Base-by-base conservation (phyloP, 1,140 invertebrate genomes). In the Bombyx mandarina region DNA sequence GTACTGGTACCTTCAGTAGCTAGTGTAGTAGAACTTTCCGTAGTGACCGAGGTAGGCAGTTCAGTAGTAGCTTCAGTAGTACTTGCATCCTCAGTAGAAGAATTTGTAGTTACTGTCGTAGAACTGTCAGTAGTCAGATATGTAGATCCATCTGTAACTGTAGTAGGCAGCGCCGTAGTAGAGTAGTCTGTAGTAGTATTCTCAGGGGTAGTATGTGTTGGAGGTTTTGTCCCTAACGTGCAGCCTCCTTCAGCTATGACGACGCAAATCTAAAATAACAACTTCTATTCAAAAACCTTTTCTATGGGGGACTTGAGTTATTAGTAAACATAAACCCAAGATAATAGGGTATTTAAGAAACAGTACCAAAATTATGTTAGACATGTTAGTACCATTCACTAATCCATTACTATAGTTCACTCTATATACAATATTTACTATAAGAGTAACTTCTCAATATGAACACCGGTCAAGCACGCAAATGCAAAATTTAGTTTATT, bases 161-260 rank as follows among this genome's bases (percentile, higher is more conserved):
- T 50, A 8, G 48, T 18, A 12, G 12, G 48, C 2, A n/a, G 1
- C 12, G 48, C 12, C 0, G 48, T 50, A 8, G n/a, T 56, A 4
- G 8, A 6, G 1, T n/a, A 2, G 26, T 9, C 26, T 47, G 7
- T 12, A 6, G 45, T 47, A 3, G 54, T 47, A 43, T 43, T 8
- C 35, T 42, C 51, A 43, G 51, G 26, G 0, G n/a, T 50, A 35
- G 26, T 35, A 35, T 35, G 4, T 35, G 26, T 35, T 35, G 26
- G 26, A 2, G 26, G 26, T 5, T 1, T 35, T 35, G 26, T 35
- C 4, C 56, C 47, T 12, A 44, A 18, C 1, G 60, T 61, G 43
- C 60, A 61, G 8, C 60, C 60, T 8, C 60, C 60, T 49, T 61
- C 60, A n/a, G 60, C 51, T 6, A 61, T 61, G 52, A 8, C 1